phyloP scores from a whole-genome alignment of 2,113 vertebrate species.

The Cathartes aura region DNA sequence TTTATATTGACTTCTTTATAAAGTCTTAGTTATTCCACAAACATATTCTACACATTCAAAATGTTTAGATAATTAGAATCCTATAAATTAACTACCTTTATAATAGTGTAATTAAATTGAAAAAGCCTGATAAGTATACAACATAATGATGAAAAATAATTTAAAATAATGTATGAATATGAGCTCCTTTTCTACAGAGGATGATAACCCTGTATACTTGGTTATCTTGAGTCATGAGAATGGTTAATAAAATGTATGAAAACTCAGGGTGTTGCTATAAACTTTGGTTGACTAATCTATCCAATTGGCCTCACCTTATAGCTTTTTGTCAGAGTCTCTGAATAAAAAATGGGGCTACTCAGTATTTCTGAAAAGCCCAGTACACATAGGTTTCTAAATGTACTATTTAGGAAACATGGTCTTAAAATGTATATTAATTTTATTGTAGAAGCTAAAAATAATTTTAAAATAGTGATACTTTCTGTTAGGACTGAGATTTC shows the following conservation, averaged over 20 bases:
- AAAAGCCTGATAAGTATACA: not conserved
- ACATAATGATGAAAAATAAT: not conserved
- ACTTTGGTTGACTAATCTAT: not conserved
- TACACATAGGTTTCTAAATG: not conserved
- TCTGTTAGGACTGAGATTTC: not conserved
- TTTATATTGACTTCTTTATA: not conserved
- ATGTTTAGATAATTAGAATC: not conserved
- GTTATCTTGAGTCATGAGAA: fast-evolving
- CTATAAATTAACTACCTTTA: not conserved
- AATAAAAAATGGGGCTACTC: not conserved
- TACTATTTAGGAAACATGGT: not conserved
- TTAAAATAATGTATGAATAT: not conserved
- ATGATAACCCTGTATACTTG: not conserved
- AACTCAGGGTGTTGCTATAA: not conserved
- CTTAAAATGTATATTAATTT: not conserved
- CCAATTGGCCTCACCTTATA: not conserved
- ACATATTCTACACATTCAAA: not conserved
- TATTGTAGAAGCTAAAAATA: not conserved
- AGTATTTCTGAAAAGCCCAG: not conserved
- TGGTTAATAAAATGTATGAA: not conserved
- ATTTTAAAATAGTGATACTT: not conserved
- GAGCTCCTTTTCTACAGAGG: not conserved
- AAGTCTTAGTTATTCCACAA: not conserved
- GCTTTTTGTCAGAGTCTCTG: not conserved
- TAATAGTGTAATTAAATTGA: not conserved